Evolutionary conservation across 2,113 vertebrate species (phyloP), one percentile per base, ranked within the genome.

Genomic region (Trogon melanurus): DNA sequence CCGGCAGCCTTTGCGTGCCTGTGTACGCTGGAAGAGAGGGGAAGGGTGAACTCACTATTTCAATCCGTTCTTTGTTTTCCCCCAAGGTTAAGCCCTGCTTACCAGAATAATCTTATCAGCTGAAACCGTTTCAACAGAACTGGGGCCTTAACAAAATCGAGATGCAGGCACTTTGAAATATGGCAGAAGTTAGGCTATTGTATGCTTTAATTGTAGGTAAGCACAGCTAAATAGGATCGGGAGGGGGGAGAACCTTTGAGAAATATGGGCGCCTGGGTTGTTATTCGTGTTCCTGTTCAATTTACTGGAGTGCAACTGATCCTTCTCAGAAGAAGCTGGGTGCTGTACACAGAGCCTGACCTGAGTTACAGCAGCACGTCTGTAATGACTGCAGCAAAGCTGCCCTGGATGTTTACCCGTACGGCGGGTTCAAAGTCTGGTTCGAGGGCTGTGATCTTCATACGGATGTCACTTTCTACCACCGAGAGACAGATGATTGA

Each of bases 61-160:
- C 84, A 96, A 76, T 79, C 73, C 66, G 54, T 30, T 85, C 84
- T 89, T 96, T 95, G 94, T 93, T 95, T 95, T 70, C 70, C 84
- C 91, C 84, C 91, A 85, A 93, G 89, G 96, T 96, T 96, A 97
- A 95, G 29, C 91, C 87, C 91, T 75, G 85, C 70, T 95, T 94
- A 95, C 84, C 56, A 76, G 87, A 91, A 93, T 96, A 95, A 93
- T 96, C 94, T 96, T 96, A 96, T 91, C 93, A 85, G 74, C 81
- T 93, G 89, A 94, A 94, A 91, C 44, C 30, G 0, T 94, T 96
- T 91, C 81, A 51, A 22, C 54, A 79, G 87, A 73, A 69, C 58
- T 26, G 62, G 84, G 76, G 50, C 66, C 47, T 81, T 66, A 85
- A 79, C 61, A 82, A 94, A 94, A 87, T 50, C 1, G 23, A 69